Base-by-base conservation (phyloP, 2,113 vertebrate genomes). In the Lamprotornis superbus region DNA sequence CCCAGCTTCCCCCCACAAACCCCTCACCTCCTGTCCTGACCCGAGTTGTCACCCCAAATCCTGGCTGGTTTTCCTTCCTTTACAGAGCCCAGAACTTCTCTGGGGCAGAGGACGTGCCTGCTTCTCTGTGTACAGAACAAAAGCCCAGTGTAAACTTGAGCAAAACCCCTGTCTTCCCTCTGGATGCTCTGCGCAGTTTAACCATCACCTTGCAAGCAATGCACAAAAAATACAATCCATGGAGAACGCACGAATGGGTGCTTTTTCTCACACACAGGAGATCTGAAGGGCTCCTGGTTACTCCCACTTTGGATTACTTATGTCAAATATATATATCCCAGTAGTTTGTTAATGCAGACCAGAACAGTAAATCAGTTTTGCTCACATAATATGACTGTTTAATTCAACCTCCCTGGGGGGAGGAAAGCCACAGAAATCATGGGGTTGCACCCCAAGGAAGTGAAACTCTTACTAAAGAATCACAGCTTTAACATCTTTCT, bases 191-290 rank as follows among this genome's bases (percentile, higher is more conserved):
- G 46, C 33, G 73, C 15, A 31, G 9, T 47, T 79, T 12, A 42
- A 57, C 28, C 49, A 46, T 17, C 12, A 25, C 60, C 39, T 33
- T 33, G 5, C 12, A 64, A 75, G 25, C 1, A 14, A 47, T 0
- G 21, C 23, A 31, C 1, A 5, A 22, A 28, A 73, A 31, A 25
- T 2, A 11, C 0, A 52, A 39, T 2, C 35, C 47, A 8, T 0
- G 2, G 23, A 15, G 13, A 35, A 11, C 0, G 1, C 22, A 56
- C 21, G 4, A 46, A 11, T 5, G 1, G 4, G 21, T 24, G n/a
- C 14, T 10, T 37, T 52, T 50, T 11, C 30, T 52, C 12, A 14
- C 4, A 23, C 1, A 8, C 0, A 17, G 28, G 13, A 55, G 19
- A 10, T n/a, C 16, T 8, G 10, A 85, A 37, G 1, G 2, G 22